Evolutionary conservation across 2,113 vertebrate genomes (phyloP), one percentile per base, ranked within the genome.

Genomic region (Litocranius walleri): DNA sequence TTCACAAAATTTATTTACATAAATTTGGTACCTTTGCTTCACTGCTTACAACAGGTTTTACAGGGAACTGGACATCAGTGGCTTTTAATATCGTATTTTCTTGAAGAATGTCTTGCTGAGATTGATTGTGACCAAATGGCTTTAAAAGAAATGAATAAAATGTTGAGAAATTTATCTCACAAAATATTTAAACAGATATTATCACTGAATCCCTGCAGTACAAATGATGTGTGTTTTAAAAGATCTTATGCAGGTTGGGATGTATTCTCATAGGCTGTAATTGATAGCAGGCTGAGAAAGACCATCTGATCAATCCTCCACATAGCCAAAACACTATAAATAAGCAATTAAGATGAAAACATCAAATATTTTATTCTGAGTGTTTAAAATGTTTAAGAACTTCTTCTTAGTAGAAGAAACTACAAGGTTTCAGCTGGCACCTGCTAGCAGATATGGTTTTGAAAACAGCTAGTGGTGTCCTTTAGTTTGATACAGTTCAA

Each of bases 81-180:
- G 99, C 99, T 99, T 99, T 99, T 98, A 99, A 99, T 98, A 99
- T 99, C 97, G 99, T 99, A 98, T 99, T 99, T 99, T 99, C 99
- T 99, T 99, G 99, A 96, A 99, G 99, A 98, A 99, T 99, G 98
- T 99, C 99, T 98, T 99, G 99, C 97, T 99, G 99, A 33, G 99
- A 99, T 98, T 99, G 99, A 98, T 99, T 99, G 99, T 99, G 99
- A 97, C 99, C 99, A 98, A 99, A 99, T 97, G 99, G 99, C 99
- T 99, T 98, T 83, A 98, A 98, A 97, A 98, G 96, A 92, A 61
- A 98, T 45, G 48, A 96, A 97, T 29, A 98, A 97, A 98, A 95
- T 62, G 48, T 56, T 98, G 77, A 98, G 10, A 6, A 93, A 97
- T 54, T 97, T 92, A 94, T 97, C n/a, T 98, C 56, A 88, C 43